Evolutionary conservation across 2,797 vertebrate species (phyloP), one percentile per base, ranked within the genome.

Genomic region (Chrysocyon brachyurus): DNA sequence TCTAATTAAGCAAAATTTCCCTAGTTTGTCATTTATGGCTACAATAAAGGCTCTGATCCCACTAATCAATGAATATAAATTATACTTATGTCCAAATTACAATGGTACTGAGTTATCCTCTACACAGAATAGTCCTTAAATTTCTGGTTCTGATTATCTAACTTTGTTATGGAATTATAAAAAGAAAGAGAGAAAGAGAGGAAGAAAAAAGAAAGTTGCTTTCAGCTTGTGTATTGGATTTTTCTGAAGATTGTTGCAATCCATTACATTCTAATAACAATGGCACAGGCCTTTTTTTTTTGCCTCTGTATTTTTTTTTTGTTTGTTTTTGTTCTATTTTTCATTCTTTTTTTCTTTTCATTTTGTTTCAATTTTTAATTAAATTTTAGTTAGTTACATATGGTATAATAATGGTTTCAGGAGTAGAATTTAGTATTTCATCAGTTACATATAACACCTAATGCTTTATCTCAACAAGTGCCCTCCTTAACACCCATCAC

Each of bases 141-240:
- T 46, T 96, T 87, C 78, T 90, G 68, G 56, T 87, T 94, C 57
- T 89, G 46, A 95, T 96, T 78, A 66, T 75, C 61, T 73, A 83
- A 92, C 8, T 84, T 87, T 26, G 17, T 77, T 79, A 77, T 61
- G 56, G 12, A 36, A 64, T 94, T 19, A 21, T 56, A 12, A 54
- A n/a, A 0, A 9, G 31, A 19, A 73, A n/a, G 24, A 49, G 36
- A 33, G 31, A 16, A 52, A 73, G 6, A 7, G 19, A 57, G 4
- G 5, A 28, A 63, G 61, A 5, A 59, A 15, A 59, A 40, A 40
- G 52, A 10, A 66, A 84, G 12, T 22, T 57, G 22, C 61, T 87
- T 84, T 88, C 21, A 64, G 59, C 70, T 31, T 93, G 21, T 83
- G 22, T 63, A 22, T 15, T 49, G 46, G 11, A 0, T 61, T 56